phyloP scores from a whole-genome alignment of 2,113 vertebrate genomes.

The Cygnus atratus region DNA sequence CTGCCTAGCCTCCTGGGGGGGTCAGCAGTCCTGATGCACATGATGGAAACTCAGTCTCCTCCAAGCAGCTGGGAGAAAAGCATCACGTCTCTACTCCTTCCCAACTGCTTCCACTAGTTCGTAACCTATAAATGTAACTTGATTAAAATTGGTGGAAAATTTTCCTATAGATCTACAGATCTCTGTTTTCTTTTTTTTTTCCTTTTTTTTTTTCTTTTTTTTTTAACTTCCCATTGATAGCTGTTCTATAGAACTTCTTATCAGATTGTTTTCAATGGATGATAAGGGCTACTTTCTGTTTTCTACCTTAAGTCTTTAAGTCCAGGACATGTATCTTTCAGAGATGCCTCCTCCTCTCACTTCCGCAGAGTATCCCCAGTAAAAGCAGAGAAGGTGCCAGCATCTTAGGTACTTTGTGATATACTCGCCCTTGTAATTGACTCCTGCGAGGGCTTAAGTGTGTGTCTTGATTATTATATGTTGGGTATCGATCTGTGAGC shows the following conservation, averaged over 20 bases:
- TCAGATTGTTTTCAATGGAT: not conserved
- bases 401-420: not conserved
- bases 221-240: not conserved
- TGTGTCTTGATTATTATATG: rapidly evolving
- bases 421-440: not conserved
- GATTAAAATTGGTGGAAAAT: not conserved
- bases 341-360: not conserved
- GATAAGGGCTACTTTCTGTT: not conserved
- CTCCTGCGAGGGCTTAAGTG: not conserved
- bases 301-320: not conserved
- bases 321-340: not conserved
- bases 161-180: not conserved
- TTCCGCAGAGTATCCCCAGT: not conserved
- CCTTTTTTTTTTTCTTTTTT: too few relatives aligned
- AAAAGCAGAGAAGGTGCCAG: not conserved
- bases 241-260: not conserved
- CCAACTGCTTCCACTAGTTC: not conserved
- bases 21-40: not conserved
- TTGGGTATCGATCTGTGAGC: not conserved
- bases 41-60: not conserved
- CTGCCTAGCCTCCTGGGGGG: not conserved
- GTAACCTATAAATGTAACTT: not conserved
- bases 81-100: not conserved
- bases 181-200: not conserved
- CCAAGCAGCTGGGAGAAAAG: not conserved